A percentile compares a stretch with the other conserved stretches of the same genome.
phyloP scores from a whole-genome alignment of 2,888 invertebrate species.

The Scrobipalpa atriplicella region DNA sequence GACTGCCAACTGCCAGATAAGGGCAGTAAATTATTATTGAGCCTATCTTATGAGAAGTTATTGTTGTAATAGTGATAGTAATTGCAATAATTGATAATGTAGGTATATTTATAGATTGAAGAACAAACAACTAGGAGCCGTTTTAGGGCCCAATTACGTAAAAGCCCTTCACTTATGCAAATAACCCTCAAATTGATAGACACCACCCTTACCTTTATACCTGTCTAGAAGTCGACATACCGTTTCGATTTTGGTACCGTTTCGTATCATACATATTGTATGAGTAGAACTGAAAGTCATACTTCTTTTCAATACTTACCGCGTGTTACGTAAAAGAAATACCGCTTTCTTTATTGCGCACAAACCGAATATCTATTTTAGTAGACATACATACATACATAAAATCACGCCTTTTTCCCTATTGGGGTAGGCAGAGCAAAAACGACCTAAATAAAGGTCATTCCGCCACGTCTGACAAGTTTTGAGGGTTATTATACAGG shows the following conservation, averaged over 20 bases:
- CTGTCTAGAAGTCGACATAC: neutral
- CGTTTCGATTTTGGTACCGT: neutral
- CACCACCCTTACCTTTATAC: slow-evolving; percentile 5
- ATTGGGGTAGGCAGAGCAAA: too few relatives aligned
- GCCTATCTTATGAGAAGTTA: neutral
- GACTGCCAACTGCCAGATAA: neutral
- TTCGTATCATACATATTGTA: slow-evolving; percentile 11
- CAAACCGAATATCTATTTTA: neutral
- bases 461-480: too few relatives aligned
- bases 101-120: too few relatives aligned
- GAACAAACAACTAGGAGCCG: too few relatives aligned
- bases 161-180: slow-evolving; percentile 5
- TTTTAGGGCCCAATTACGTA: neutral
- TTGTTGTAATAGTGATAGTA: neutral
- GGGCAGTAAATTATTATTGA: neutral
- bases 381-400: neutral
- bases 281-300: slow-evolving; percentile 14
- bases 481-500: too few relatives aligned
- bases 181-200: neutral
- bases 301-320: neutral
- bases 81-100: neutral
- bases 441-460: too few relatives aligned
- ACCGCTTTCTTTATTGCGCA: slow-evolving; percentile 4
- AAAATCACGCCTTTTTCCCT: too few relatives aligned
- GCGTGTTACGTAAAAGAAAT: slow-evolving; percentile 13